Conservation (phyloP, 2,888 invertebrate genomes). For the Drosophila prolongata region DNA sequence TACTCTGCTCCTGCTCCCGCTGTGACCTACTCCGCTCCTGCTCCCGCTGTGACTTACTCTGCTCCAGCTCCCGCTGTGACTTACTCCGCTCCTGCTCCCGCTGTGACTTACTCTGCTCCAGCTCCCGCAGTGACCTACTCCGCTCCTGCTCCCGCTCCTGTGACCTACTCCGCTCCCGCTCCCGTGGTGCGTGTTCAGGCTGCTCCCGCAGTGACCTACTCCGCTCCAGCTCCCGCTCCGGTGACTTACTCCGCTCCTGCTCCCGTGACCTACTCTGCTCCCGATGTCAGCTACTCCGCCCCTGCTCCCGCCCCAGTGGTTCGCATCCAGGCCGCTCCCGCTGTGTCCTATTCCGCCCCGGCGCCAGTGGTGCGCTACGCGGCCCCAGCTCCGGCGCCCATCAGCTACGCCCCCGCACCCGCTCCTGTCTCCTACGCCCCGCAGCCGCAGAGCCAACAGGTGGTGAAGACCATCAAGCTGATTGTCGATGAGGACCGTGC, state of each 20-base stretch:
- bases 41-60: slow-evolving; percentile 21
- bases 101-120: slow-evolving; percentile 16
- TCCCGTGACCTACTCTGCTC: slow-evolving; percentile 13
- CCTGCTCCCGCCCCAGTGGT: slow-evolving; percentile 28
- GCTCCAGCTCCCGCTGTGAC: slow-evolving; percentile 7
- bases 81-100: slow-evolving; percentile 43
- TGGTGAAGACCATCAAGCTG: slow-evolving; percentile 75
- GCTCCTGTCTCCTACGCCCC: slow-evolving; percentile 22
- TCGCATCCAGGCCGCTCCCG: slow-evolving; percentile 21
- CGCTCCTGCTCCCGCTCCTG: slow-evolving; percentile 31
- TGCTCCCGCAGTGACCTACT: slow-evolving; percentile 20
- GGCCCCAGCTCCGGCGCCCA: slow-evolving; percentile 43
- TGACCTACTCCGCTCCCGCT: slow-evolving; percentile 36
- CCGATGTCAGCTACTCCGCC: slow-evolving; percentile 29
- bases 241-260: slow-evolving; percentile 28
- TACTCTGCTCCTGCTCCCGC: slow-evolving; percentile 30
- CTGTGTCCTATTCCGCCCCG: slow-evolving; percentile 19
- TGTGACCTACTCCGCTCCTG: slow-evolving; percentile 17
- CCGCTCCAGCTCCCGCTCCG: slow-evolving; percentile 18
- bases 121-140: slow-evolving; percentile 29
- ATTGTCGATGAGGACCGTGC: slow-evolving; percentile 67
- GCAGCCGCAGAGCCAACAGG: slow-evolving; percentile 56
- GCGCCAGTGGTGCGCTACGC: slow-evolving; percentile 49
- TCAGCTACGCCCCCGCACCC: slow-evolving; percentile 17
- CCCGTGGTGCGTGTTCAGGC: slow-evolving; percentile 10